A percentile compares a stretch with the other conserved stretches of the same genome.
These are phyloP conservation scores for Crotalus tigris DNA, from an alignment of 2,113 vertebrate species.

Conservation along the genomic window DNA sequence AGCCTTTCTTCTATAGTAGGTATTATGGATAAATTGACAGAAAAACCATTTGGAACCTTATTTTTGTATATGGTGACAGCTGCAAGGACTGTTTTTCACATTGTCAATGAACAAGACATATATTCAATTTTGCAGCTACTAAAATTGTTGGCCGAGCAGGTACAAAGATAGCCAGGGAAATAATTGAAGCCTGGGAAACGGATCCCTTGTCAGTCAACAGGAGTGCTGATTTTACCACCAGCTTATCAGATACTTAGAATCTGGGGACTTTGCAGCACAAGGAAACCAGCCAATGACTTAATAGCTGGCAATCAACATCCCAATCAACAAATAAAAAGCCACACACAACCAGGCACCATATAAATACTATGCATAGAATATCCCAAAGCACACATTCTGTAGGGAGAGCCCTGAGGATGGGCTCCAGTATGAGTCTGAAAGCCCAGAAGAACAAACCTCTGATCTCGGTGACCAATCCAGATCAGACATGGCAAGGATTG, in stretches of 20 bases:
- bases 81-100: neutral
- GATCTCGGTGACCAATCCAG: no score
- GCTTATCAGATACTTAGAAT: no score
- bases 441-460: neutral
- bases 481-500: no score
- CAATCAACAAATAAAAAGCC: neutral
- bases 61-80: neutral
- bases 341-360: neutral
- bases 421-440: neutral
- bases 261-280: no score
- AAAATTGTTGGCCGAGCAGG: neutral
- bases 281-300: no score
- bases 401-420: neutral
- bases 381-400: neutral
- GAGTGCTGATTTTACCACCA: neutral
- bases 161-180: neutral
- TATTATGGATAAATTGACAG: neutral
- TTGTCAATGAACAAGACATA: neutral
- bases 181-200: neutral
- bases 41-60: neutral
- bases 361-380: neutral
- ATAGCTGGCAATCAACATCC: no score
- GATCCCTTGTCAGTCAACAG: neutral
- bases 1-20: neutral
- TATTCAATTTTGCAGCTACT: neutral